phyloP scores from a whole-genome alignment of 2,113 vertebrate species.

The Stegastes partitus region DNA sequence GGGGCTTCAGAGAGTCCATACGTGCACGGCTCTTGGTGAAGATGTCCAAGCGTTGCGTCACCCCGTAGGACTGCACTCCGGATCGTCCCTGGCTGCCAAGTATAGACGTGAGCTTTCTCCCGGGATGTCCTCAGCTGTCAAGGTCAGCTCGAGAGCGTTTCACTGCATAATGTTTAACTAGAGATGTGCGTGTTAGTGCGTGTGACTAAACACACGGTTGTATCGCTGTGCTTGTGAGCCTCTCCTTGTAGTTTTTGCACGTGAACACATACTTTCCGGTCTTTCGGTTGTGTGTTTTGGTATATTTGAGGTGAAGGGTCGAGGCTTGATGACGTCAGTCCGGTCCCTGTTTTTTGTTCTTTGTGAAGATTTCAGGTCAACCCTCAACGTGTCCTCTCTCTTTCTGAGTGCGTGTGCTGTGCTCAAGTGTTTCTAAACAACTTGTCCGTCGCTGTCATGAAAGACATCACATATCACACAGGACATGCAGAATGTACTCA shows the following conservation, averaged over 20 bases:
- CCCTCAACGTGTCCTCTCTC: neutral
- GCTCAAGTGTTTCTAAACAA: too few relatives aligned
- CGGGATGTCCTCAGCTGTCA: conserved; percentile 54
- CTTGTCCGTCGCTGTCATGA: too few relatives aligned
- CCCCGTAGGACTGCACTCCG: conserved; percentile 18
- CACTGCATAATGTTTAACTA: neutral
- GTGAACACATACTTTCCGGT: conserved; percentile 6
- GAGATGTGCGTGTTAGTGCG: neutral
- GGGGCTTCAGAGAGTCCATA: too few relatives aligned
- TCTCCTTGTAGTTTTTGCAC: conserved; percentile 14
- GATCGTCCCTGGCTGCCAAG: conserved; percentile 35
- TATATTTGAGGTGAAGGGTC: conserved; percentile 3
- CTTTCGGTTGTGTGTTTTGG: neutral
- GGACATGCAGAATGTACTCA: neutral
- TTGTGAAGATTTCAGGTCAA: neutral
- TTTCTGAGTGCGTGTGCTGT: neutral
- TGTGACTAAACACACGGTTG: neutral
- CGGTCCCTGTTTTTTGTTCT: neutral
- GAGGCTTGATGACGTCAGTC: neutral
- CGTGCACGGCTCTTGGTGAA: too few relatives aligned
- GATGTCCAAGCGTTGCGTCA: conserved; percentile 16
- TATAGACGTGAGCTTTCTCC: conserved; percentile 23
- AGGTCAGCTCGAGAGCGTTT: neutral
- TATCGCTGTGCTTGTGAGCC: neutral
- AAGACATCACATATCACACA: neutral